phyloP scores from a whole-genome alignment of 1,140 invertebrate genomes.

The Drosophila seguyi region DNA sequence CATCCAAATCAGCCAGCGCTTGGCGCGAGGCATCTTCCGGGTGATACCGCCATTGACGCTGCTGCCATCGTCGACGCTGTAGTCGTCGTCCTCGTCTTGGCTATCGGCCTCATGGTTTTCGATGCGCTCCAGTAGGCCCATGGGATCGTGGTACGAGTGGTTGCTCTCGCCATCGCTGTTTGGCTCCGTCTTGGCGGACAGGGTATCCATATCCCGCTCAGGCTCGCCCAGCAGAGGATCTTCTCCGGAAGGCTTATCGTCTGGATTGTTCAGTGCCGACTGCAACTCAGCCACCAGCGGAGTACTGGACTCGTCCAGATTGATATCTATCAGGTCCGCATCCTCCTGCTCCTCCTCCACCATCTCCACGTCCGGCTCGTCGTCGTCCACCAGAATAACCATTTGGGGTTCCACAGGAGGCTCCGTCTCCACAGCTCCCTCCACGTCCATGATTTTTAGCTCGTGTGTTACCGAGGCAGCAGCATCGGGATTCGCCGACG shows the following conservation, averaged over 20 bases:
- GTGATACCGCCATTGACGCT: background rate
- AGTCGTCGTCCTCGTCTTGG: constrained; percentile 52
- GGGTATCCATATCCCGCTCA: constrained; percentile 32
- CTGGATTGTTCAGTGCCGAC: constrained; percentile 3
- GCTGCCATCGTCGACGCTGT: constrained; percentile 45
- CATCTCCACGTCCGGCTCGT: constrained; percentile 17
- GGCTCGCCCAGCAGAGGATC: constrained; percentile 29
- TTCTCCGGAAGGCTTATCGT: constrained; percentile 13
- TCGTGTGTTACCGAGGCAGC: constrained; percentile 34
- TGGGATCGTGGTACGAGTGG: constrained; percentile 57
- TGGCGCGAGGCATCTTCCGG: constrained; percentile 2
- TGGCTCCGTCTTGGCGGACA: constrained; percentile 52
- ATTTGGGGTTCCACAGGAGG: background rate
- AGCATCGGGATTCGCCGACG: constrained; percentile 39
- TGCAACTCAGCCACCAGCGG: constrained; percentile 15
- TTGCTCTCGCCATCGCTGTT: constrained; percentile 54
- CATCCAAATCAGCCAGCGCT: constrained; percentile 65
- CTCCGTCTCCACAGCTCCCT: constrained; percentile 32
- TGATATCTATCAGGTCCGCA: constrained; percentile 1
- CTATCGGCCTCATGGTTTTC: constrained; percentile 41
- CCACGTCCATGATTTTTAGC: constrained; percentile 69
- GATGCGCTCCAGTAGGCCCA: constrained; percentile 61
- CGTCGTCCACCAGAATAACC: constrained; percentile 55
- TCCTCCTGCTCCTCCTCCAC: constrained; percentile 13
- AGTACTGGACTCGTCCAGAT: constrained; percentile 1